A percentile compares a stretch with the other conserved stretches of the same genome.
Evolutionary conservation across 1,140 invertebrate genomes (phyloP).

Genomic region (Drosophila elegans): DNA sequence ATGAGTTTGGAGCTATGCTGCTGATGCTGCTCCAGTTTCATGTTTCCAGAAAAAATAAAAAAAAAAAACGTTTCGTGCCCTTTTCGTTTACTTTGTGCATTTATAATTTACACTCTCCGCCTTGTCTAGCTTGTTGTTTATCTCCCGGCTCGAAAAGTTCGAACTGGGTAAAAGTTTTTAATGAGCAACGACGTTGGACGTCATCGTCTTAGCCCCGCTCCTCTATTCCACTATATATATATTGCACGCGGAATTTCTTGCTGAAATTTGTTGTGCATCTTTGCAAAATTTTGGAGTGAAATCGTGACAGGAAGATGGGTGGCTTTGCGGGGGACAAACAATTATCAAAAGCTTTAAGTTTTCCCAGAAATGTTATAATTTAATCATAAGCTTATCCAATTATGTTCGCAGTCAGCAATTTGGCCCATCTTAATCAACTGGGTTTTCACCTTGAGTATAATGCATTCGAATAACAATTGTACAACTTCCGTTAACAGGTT

Average conservation of each 20-base stretch:
- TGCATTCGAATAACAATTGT: too few species aligned
- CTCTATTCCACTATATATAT: too few species aligned
- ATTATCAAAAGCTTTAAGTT: constrained; percentile 49
- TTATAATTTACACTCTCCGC: constrained; percentile 63
- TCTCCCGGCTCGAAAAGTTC: constrained; percentile 68
- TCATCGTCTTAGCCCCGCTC: constrained; percentile 44
- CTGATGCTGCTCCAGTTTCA: constrained; percentile 37
- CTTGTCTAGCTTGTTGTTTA: constrained; percentile 65
- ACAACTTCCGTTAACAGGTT: too few species aligned
- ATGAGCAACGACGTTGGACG: constrained; percentile 75
- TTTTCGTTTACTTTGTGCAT: constrained; percentile 65
- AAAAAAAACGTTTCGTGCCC: constrained; percentile 26
- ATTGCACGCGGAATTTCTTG: constrained; percentile 42
- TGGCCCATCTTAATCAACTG: background rate
- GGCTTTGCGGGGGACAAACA: constrained; percentile 40
- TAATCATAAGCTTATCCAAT: constrained; percentile 39
- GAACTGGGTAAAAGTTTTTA: constrained; percentile 75
- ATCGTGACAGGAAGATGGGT: constrained; percentile 30
- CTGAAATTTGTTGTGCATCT: constrained; percentile 50
- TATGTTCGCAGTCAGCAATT: constrained; percentile 15
- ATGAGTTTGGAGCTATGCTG: constrained; percentile 4
- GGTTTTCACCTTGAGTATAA: background rate
- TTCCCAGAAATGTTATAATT: constrained; percentile 33
- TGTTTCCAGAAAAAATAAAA: constrained; percentile 26
- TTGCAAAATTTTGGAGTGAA: constrained; percentile 29